A percentile compares a stretch with the other conserved stretches of the same genome.
Evolutionary conservation across 2,113 vertebrate species (phyloP).

Genomic region (Bagarius yarrelli): DNA sequence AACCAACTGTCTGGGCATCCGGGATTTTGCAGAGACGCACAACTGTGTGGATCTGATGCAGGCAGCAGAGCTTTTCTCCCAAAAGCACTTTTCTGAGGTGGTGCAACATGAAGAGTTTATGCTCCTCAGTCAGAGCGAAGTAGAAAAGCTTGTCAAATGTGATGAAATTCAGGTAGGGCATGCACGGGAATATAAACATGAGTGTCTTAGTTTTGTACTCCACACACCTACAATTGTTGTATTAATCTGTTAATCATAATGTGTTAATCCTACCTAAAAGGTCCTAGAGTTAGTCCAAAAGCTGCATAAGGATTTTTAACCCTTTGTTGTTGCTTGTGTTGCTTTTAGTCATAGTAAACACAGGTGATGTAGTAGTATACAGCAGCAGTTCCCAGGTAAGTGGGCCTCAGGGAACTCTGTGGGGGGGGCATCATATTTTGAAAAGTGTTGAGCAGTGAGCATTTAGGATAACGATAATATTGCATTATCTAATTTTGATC

Average conservation of each 20-base stretch:
- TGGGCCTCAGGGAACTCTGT: no score
- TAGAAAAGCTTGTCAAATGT: constrained; percentile 96
- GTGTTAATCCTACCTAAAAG: background rate
- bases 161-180: constrained; percentile 94
- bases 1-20: constrained; percentile 96
- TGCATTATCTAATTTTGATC: no score
- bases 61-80: constrained; percentile 95
- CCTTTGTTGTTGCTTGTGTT: background rate
- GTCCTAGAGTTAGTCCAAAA: background rate
- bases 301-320: background rate
- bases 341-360: background rate
- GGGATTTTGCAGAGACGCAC: constrained; percentile 98
- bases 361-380: no score
- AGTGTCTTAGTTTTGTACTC: background rate
- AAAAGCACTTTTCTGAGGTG: constrained; percentile 97
- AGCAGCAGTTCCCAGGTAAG: no score
- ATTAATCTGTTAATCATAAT: no score
- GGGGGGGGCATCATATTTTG: no score
- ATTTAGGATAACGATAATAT: no score
- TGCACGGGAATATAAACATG: no score
- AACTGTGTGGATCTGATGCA: constrained; percentile 97
- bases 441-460: no score
- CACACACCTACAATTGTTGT: background rate
- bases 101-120: constrained; percentile 99
- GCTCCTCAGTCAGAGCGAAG: constrained; percentile 91